Evolutionary conservation across 2,888 invertebrate species (phyloP), one percentile per base, ranked within the genome.

Genomic region (Cephus spinipes): DNA sequence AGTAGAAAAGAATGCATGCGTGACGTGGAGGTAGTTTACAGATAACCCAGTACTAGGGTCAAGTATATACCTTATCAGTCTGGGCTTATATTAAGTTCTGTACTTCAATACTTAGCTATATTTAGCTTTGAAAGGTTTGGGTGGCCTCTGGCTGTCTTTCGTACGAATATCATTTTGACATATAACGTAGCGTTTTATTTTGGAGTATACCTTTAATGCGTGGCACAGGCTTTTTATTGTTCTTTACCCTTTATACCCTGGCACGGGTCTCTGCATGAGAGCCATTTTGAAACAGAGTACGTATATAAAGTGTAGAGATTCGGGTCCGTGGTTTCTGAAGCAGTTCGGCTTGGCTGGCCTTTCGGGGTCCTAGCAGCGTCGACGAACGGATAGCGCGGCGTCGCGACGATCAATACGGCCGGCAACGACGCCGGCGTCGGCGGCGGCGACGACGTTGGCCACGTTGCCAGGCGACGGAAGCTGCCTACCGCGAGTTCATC

Each of bases 401-500:
- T 81, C 79, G 69, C 77, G 71, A 68, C 83, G 83, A 83, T 83
- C 82, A 83, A 83, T 83, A 83, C 82, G 77, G 77, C 77, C 78
- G 69, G 76, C 79, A 75, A 75, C 73, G 79, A 75, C 79, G 71
- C 40, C 82, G 88, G 84, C 87, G 81, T 78, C 77, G 81, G 88
- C 80, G 85, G 88, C 83, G 89, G 90, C 87, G 83, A 83, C 84
- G 87, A 84, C 91, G 92, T 92, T 90, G 92, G 92, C 89, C 92
- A 89, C 88, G 91, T 92, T 92, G 92, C 92, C 91, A 90, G 84
- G 90, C 92, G 91, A 91, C 92, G 92, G 90, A 91, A 90, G 91
- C 91, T 90, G 90, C 91, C 94, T 93, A 93, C 93, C 86, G 88
- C 88, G 90, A 86, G 90, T 90, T 90, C 91, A 90, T 92, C 92